phyloP scores from a whole-genome alignment of 2,113 vertebrate genomes.

The Ginglymostoma cirratum region DNA sequence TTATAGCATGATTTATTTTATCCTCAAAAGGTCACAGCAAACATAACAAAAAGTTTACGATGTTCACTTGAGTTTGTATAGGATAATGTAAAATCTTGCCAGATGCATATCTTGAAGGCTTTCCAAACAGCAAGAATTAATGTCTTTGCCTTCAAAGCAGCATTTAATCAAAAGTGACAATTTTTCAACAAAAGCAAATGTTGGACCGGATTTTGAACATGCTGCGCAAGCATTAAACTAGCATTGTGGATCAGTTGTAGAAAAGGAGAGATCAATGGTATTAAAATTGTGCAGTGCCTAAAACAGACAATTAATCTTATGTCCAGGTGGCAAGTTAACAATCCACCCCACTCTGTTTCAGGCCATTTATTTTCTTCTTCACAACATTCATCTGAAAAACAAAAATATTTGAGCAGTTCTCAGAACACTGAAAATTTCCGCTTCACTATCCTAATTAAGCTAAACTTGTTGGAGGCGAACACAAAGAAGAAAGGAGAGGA shows the following conservation, averaged over 20 bases:
- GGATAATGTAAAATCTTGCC: constrained; percentile 3
- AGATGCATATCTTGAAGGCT: background rate
- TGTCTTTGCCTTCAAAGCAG: background rate
- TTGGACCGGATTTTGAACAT: background rate
- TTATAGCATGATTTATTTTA: background rate
- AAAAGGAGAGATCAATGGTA: background rate
- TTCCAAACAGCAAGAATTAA: background rate
- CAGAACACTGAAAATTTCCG: background rate
- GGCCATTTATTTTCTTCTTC: background rate
- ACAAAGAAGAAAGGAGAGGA: background rate
- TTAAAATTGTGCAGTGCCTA: background rate
- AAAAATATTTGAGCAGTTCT: background rate
- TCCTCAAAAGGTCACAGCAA: constrained; percentile 16
- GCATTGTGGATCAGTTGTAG: background rate
- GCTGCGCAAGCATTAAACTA: background rate
- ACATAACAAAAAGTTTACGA: background rate
- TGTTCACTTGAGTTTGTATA: background rate
- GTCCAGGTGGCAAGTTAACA: background rate
- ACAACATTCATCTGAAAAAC: background rate
- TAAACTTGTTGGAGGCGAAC: background rate
- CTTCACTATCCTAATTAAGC: background rate
- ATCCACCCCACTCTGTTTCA: background rate
- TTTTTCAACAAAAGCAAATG: background rate
- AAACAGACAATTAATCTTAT: background rate
- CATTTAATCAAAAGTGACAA: constrained; percentile 12